A percentile compares a stretch with the other conserved stretches of the same genome.
These are phyloP conservation scores for Rhagologus leucostigma DNA, from an alignment of 2,113 vertebrate genomes.

Conservation along the genomic window DNA sequence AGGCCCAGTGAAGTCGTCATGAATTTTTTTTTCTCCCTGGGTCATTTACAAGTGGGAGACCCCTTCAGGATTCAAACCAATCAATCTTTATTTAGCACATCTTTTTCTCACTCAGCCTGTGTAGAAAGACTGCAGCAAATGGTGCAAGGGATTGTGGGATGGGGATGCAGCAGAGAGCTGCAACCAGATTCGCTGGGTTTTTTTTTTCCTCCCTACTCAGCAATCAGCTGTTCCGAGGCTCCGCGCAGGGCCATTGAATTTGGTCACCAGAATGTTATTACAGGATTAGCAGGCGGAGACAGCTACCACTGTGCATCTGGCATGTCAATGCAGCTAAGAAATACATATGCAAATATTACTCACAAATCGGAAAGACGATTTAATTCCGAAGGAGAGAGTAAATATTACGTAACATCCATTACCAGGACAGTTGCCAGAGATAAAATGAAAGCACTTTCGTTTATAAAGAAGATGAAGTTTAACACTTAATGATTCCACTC, in stretches of 20 bases:
- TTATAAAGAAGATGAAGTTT: background rate
- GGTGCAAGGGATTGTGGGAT: constrained; percentile 83
- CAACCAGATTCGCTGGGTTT: constrained; percentile 73
- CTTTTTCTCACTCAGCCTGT: constrained; percentile 73
- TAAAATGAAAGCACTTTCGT: background rate
- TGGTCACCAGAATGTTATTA: constrained; percentile 48
- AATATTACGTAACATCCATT: background rate
- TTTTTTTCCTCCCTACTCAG: constrained; percentile 73
- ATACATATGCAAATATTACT: background rate
- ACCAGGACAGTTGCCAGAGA: background rate
- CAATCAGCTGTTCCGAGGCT: constrained; percentile 73
- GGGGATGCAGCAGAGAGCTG: constrained; percentile 82
- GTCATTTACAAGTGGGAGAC: constrained; percentile 74
- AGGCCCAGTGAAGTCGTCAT: constrained; percentile 70
- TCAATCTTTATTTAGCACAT: constrained; percentile 77
- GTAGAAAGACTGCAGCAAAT: constrained; percentile 86
- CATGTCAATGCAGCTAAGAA: background rate
- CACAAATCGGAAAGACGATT: background rate
- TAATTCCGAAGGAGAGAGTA: background rate
- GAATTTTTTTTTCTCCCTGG: constrained; percentile 47
- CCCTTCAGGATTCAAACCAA: constrained; percentile 63
- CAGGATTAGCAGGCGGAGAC: constrained; percentile 24
- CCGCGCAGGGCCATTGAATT: constrained; percentile 53
- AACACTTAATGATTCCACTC: background rate
- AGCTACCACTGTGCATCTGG: background rate